Percentiles rank a stretch among this genome's conserved stretches.
These are phyloP conservation scores for Rhinoptilus africanus DNA, from an alignment of 2,113 vertebrate species.

Conservation along the genomic window DNA sequence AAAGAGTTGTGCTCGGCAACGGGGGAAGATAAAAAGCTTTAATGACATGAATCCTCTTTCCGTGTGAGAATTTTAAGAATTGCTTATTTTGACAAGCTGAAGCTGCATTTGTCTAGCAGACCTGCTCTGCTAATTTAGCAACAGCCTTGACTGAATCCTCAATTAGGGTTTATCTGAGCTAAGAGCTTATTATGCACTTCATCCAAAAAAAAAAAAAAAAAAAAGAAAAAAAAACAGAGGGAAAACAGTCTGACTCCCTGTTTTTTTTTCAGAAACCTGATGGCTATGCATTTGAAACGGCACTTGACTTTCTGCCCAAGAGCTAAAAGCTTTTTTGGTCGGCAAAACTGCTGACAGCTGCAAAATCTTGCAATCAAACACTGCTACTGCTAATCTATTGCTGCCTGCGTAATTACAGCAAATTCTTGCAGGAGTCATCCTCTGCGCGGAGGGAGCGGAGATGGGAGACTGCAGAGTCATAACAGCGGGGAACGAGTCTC, in stretches of 20 bases:
- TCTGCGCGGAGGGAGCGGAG: neutral
- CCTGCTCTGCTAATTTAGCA: constrained; percentile 27
- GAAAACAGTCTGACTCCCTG: neutral
- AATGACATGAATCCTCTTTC: neutral
- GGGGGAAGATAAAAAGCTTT: neutral
- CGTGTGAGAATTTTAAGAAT: neutral
- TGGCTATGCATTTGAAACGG: constrained; percentile 6
- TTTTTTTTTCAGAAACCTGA: neutral
- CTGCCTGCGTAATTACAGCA: neutral
- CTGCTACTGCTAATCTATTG: neutral
- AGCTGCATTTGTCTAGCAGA: constrained; percentile 25
- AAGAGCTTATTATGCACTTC: constrained; percentile 27
- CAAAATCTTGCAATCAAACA: neutral
- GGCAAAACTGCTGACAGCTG: neutral
- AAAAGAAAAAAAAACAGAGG: neutral
- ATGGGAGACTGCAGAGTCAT: neutral
- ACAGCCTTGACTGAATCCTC: constrained; percentile 31
- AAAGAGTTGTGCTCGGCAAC: neutral
- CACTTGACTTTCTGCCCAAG: constrained; percentile 38
- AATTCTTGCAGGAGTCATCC: neutral
- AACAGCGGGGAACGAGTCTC: neutral
- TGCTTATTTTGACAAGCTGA: neutral
- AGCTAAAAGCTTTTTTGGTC: constrained; percentile 64
- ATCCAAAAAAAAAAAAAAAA: neutral
- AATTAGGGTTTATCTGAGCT: constrained; percentile 39